Percentiles rank a stretch among this genome's conserved stretches.
Evolutionary conservation across 2,888 invertebrate genomes (phyloP).

Genomic region (Hemaris fuciformis): DNA sequence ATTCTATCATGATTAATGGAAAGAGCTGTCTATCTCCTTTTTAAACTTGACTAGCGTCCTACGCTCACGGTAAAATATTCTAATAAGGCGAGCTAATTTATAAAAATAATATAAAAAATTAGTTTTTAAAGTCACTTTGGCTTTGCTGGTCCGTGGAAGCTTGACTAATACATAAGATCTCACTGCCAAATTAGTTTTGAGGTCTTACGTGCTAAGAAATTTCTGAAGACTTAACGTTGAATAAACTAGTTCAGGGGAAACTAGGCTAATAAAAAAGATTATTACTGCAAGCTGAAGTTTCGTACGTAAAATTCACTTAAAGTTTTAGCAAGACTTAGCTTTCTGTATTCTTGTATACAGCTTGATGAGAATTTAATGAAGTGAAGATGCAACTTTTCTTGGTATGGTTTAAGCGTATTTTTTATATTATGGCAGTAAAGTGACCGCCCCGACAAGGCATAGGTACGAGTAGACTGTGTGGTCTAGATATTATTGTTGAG

Average conservation of each 20-base stretch:
- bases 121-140: not conserved
- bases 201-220: not conserved
- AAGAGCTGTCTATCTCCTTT: too few species aligned
- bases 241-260: not conserved
- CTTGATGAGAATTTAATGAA: not conserved
- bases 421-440: too few species aligned
- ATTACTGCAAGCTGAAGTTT: not conserved
- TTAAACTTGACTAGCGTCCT: too few species aligned
- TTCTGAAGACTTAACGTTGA: not conserved
- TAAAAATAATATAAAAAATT: too few species aligned
- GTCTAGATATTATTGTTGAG: too few species aligned
- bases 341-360: not conserved
- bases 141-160: not conserved
- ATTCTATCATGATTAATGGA: too few species aligned
- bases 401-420: too few species aligned
- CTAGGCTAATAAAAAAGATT: not conserved
- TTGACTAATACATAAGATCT: slow-evolving; percentile 3
- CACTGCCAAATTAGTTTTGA: slow-evolving; percentile 13
- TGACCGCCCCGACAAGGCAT: too few species aligned
- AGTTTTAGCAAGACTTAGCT: not conserved
- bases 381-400: too few species aligned
- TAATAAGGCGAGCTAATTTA: too few species aligned
- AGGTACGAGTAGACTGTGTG: too few species aligned
- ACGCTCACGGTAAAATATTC: too few species aligned
- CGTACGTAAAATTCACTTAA: not conserved